A percentile compares a stretch with the other conserved stretches of the same genome.
Evolutionary conservation across 2,888 invertebrate species (phyloP).

Genomic region (Mechanitis mazaeus): DNA sequence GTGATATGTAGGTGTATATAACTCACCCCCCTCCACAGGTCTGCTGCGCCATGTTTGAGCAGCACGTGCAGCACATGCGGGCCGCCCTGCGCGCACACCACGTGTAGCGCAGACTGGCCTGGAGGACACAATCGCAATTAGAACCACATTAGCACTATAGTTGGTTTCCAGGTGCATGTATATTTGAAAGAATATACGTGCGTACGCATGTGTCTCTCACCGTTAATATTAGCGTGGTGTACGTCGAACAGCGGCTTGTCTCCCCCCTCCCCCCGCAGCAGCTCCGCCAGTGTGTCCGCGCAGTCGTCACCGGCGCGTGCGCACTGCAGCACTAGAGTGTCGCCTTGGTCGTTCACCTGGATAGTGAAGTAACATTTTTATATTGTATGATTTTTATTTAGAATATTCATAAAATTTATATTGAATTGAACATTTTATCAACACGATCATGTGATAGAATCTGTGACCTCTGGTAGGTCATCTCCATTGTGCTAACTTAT

Average conservation of each 20-base stretch:
- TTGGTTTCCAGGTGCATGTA: no score
- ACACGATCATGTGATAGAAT: background rate
- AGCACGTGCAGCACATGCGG: constrained; percentile 53
- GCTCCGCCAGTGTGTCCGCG: constrained; percentile 41
- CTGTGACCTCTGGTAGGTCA: no score
- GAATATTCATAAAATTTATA: no score
- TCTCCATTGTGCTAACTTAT: no score
- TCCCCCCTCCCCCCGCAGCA: constrained; percentile 34
- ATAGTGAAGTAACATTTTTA: no score
- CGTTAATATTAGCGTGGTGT: constrained; percentile 58
- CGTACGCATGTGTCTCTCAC: constrained; percentile 34
- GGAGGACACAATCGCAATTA: background rate
- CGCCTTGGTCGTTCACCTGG: constrained; percentile 58
- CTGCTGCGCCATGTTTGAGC: constrained; percentile 52
- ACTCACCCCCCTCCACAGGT: constrained; percentile 61
- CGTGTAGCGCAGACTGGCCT: constrained; percentile 66
- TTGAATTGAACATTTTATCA: background rate
- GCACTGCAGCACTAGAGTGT: constrained; percentile 54
- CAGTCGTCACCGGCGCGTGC: constrained; percentile 54
- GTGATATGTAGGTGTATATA: constrained; percentile 1
- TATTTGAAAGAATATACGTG: background rate
- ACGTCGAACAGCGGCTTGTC: constrained; percentile 47
- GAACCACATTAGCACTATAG: no score
- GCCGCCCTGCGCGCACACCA: constrained; percentile 56
- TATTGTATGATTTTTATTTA: background rate